phyloP scores from a whole-genome alignment of 2,113 vertebrate species.

The Fulmarus glacialis region DNA sequence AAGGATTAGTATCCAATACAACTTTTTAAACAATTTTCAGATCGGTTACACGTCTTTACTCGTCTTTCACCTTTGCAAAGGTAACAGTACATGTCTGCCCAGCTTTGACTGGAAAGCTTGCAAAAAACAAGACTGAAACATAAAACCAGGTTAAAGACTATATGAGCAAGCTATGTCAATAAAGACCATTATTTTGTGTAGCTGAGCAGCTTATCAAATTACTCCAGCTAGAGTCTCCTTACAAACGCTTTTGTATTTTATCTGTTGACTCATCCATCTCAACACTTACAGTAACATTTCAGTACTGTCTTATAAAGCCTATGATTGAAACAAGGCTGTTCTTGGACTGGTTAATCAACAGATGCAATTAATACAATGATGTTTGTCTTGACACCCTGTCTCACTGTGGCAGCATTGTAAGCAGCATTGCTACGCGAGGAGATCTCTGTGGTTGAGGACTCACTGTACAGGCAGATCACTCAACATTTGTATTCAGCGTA shows the following conservation, averaged over 20 bases:
- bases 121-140: background rate
- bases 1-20: background rate
- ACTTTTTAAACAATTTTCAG: background rate
- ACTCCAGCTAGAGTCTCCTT: background rate
- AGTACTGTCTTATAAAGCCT: conserved; percentile 23
- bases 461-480: background rate
- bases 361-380: conserved; percentile 23
- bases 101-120: background rate
- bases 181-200: background rate
- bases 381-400: conserved; percentile 32
- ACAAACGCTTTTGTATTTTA: conserved; percentile 26
- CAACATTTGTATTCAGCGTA: background rate
- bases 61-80: background rate
- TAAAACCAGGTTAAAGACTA: background rate
- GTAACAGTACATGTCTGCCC: background rate
- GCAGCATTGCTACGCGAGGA: background rate
- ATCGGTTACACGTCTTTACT: fast-evolving
- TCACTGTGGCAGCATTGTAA: conserved; percentile 29
- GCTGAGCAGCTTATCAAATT: conserved; percentile 18
- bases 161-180: background rate
- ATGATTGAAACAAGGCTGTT: background rate
- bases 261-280: conserved; percentile 36
- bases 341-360: conserved; percentile 10
- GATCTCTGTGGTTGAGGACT: background rate
- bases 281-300: background rate